Evolutionary conservation across 2,888 invertebrate genomes (phyloP).

Genomic region (Cryptus armator): DNA sequence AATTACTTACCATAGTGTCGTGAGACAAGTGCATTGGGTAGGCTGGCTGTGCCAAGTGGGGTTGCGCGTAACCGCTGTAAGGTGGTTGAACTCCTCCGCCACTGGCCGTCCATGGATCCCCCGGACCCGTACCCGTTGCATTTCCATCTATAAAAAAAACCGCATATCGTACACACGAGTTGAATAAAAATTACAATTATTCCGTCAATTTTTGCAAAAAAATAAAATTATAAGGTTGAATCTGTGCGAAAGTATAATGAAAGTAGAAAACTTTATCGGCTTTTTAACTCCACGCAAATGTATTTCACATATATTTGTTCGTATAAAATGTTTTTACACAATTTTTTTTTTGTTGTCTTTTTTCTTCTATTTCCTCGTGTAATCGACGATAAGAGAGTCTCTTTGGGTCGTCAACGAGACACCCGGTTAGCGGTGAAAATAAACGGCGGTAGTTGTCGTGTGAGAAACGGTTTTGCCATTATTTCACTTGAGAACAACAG

Average conservation of each 20-base stretch:
- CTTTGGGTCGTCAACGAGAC: background rate
- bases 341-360: background rate
- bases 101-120: slow-evolving; percentile 85
- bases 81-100: slow-evolving; percentile 86
- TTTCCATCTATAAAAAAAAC: slow-evolving; percentile 84
- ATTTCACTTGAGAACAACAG: slow-evolving; percentile 82
- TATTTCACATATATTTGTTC: too few species aligned
- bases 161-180: slow-evolving; percentile 15
- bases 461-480: slow-evolving; percentile 70
- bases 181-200: background rate
- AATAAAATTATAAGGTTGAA: too few species aligned
- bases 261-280: too few species aligned
- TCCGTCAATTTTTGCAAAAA: background rate
- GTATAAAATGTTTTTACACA: too few species aligned
- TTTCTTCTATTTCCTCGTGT: background rate
- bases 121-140: slow-evolving; percentile 84
- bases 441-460: slow-evolving; percentile 15
- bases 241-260: too few species aligned
- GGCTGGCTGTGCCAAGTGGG: slow-evolving; percentile 84
- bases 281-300: too few species aligned
- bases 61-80: slow-evolving; percentile 83
- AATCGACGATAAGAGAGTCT: slow-evolving; percentile 21
- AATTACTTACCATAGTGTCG: slow-evolving; percentile 85
- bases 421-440: slow-evolving; percentile 31
- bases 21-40: slow-evolving; percentile 85